These are phyloP conservation scores for Loripinus fragilis DNA, from an alignment of 2,888 invertebrate genomes.

Conservation along the genomic window DNA sequence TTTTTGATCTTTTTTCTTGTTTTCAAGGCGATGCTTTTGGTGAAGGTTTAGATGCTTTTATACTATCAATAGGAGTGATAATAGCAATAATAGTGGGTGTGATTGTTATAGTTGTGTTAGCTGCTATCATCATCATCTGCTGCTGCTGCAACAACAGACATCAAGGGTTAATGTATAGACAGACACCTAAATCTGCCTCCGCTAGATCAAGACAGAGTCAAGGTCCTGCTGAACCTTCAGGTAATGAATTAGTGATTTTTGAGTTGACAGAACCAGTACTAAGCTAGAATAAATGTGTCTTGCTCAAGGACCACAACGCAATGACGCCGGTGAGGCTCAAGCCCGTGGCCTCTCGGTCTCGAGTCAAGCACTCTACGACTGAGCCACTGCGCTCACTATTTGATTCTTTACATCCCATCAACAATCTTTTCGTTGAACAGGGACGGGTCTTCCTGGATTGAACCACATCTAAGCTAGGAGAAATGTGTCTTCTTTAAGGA, in stretches of 20 bases:
- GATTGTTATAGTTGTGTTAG: slow-evolving; percentile 63
- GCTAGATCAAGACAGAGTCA: slow-evolving; percentile 31
- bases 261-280: too few species aligned
- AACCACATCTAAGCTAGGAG: too few species aligned
- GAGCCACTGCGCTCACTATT: too few species aligned
- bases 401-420: too few species aligned
- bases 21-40: slow-evolving; percentile 64
- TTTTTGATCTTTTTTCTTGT: not conserved
- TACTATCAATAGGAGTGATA: slow-evolving; percentile 71
- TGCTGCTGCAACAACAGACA: slow-evolving; percentile 68
- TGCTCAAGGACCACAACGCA: too few species aligned
- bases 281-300: too few species aligned
- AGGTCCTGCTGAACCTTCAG: slow-evolving; percentile 50
- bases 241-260: slow-evolving; percentile 18
- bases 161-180: slow-evolving; percentile 38
- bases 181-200: slow-evolving; percentile 39
- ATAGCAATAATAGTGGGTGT: slow-evolving; percentile 71
- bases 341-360: too few species aligned
- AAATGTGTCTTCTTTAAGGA: too few species aligned
- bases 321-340: too few species aligned
- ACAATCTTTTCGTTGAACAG: too few species aligned
- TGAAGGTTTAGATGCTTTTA: slow-evolving; percentile 68
- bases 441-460: too few species aligned
- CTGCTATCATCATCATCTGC: slow-evolving; percentile 68
- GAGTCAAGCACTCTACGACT: too few species aligned